Evolutionary conservation across 2,113 vertebrate species (phyloP), one percentile per base, ranked within the genome.

Genomic region (Erythrocebus patas): DNA sequence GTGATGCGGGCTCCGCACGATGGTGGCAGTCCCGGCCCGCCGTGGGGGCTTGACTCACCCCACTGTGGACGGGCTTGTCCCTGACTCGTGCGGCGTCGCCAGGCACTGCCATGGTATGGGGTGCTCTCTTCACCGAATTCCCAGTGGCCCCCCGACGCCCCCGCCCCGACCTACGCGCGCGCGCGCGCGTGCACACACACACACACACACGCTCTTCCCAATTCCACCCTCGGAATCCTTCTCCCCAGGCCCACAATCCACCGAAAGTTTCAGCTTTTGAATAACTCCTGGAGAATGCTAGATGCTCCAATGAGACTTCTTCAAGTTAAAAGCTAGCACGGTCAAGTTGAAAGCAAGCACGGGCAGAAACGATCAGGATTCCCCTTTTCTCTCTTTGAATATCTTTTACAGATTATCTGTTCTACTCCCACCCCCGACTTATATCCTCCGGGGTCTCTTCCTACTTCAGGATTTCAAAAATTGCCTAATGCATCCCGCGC

Each of bases 1-100:
- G 97, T 93, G 98, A 90, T 73, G 98, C 96, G 94, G 96, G 95
- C 89, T 98, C 98, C 87, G 98, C 78, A 96, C 98, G 97, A 96
- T 92, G 95, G 45, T 5, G 35, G 79, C 55, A 11, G 79, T 66
- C 68, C 30, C 35, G 23, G 30, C 68, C 59, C 3, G 43, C n/a
- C 9, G 9, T 75, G n/a, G 3, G 93, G 52, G 13, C 32, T 13
- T 2, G 73, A 22, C 38, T 84, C 66, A 4, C 75, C 88, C 99
- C 98, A 40, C 98, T 98, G 96, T 94, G 98, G 93, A 98, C 98
- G 50, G 93, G 98, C 97, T 92, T 8, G 48, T 75, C 80, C n/a
- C 43, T 4, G 73, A 57, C 70, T 12, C 35, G 70, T 59, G 86
- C 52, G 27, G 82, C 70, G 89, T 82, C 66, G 22, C 52, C 8